These are phyloP conservation scores for Parauchenoglanis ngamensis DNA, from an alignment of 2,797 vertebrate genomes.

Conservation along the genomic window DNA sequence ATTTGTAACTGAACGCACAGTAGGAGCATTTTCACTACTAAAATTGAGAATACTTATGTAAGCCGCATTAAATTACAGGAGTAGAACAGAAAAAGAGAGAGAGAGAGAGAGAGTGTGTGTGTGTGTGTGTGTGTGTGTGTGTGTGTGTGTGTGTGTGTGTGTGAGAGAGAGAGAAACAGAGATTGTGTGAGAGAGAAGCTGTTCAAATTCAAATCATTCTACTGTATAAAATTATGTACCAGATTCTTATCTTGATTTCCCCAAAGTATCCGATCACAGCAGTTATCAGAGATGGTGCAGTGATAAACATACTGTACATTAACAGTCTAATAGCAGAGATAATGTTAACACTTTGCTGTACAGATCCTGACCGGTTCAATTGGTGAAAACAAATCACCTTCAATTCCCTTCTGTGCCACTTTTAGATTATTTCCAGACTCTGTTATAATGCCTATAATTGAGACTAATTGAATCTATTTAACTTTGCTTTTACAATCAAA, in stretches of 20 bases:
- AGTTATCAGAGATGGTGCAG: not conserved
- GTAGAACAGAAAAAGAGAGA: not conserved
- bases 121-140: not conserved
- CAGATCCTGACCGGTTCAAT: conserved; percentile 19
- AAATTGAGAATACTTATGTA: not conserved
- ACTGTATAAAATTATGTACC: not conserved
- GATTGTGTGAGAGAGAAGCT: not conserved
- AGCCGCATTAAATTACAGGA: too few species aligned
- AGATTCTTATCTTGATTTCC: conserved; percentile 15
- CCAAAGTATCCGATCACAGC: not conserved
- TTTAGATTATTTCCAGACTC: conserved; percentile 35
- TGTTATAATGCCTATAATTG: conserved; percentile 34
- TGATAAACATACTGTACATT: not conserved
- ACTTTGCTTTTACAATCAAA: conserved; percentile 38
- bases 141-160: not conserved
- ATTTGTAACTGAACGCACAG: not conserved
- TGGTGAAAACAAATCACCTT: conserved; percentile 39
- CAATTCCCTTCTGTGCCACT: conserved; percentile 26
- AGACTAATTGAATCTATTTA: conserved; percentile 34
- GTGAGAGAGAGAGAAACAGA: not conserved
- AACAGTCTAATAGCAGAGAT: conserved; percentile 6
- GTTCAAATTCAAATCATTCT: conserved; percentile 1
- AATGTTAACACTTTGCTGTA: not conserved
- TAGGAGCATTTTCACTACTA: not conserved
- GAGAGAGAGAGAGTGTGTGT: not conserved